Conservation (phyloP, 2,888 invertebrate species). For the Lasioglossum lativentre region DNA sequence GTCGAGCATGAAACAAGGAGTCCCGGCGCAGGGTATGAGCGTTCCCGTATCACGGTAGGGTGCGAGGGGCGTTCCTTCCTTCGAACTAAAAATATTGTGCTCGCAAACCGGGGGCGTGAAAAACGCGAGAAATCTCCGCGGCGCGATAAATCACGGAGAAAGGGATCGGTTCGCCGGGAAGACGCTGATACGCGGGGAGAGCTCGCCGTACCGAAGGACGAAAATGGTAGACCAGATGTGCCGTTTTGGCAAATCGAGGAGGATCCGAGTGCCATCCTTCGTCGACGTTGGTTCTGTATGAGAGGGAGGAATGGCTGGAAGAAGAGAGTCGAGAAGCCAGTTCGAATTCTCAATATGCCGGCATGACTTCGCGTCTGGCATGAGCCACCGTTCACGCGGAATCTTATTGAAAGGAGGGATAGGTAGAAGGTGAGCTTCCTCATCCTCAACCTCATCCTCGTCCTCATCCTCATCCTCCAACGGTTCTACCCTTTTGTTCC, state of each 20-base stretch:
- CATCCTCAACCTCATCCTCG: constrained; percentile 13
- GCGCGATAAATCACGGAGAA: constrained; percentile 55
- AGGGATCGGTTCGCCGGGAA: constrained; percentile 35
- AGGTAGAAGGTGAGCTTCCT: constrained; percentile 62
- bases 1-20: background rate
- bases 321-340: constrained; percentile 46
- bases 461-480: too few species aligned
- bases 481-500: constrained; percentile 20
- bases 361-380: constrained; percentile 70
- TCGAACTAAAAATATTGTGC: constrained; percentile 16
- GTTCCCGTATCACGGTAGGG: background rate
- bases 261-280: constrained; percentile 45
- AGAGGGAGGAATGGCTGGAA: background rate
- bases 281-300: background rate
- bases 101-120: constrained; percentile 13
- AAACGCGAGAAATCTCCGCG: constrained; percentile 27
- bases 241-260: constrained; percentile 66
- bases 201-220: constrained; percentile 9
- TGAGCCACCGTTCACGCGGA: constrained; percentile 75
- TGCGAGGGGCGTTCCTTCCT: background rate
- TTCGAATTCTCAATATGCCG: constrained; percentile 76
- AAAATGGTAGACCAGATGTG: constrained; percentile 59
- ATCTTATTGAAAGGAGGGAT: constrained; percentile 77
- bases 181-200: constrained; percentile 40
- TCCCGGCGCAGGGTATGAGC: background rate